These are phyloP conservation scores for Philaethria dido DNA, from an alignment of 2,888 invertebrate species.

Conservation along the genomic window DNA sequence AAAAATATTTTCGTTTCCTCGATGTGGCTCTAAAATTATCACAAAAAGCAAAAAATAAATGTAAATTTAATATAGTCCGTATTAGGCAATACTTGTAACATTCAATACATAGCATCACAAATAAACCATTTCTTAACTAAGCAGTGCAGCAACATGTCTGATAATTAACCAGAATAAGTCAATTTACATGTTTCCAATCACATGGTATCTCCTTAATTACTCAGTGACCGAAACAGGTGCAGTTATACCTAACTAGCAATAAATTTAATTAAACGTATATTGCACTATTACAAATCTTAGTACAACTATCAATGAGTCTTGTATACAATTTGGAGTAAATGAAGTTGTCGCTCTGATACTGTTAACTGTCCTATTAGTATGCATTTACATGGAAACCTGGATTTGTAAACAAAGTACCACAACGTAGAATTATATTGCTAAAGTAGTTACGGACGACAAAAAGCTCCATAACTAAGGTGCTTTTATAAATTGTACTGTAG, in stretches of 20 bases:
- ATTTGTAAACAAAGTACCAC: conserved; percentile 12
- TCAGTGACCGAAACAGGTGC: conserved; percentile 32
- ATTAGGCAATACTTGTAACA: not conserved
- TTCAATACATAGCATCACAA: not conserved
- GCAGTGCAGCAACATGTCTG: not conserved
- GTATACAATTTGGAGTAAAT: conserved; percentile 22
- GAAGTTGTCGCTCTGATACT: conserved; percentile 29
- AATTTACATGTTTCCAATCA: conserved; percentile 21
- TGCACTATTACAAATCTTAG: conserved; percentile 31
- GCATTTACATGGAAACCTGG: conserved; percentile 27
- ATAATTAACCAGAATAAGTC: conserved; percentile 20
- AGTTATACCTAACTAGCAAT: conserved; percentile 23
- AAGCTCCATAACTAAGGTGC: not conserved
- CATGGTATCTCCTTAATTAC: conserved; percentile 26
- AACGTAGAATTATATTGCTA: conserved; percentile 7
- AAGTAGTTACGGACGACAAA: conserved; percentile 7
- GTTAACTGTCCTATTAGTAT: conserved; percentile 26
- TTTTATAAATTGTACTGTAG: not conserved
- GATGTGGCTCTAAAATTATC: no score
- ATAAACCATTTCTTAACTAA: not conserved
- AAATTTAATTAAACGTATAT: conserved; percentile 34
- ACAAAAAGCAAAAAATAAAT: no score
- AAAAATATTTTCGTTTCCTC: no score
- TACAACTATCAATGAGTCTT: conserved; percentile 19
- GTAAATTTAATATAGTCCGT: no score